phyloP scores from a whole-genome alignment of 1,140 invertebrate genomes.

The Pseudachorutes palmiensis region DNA sequence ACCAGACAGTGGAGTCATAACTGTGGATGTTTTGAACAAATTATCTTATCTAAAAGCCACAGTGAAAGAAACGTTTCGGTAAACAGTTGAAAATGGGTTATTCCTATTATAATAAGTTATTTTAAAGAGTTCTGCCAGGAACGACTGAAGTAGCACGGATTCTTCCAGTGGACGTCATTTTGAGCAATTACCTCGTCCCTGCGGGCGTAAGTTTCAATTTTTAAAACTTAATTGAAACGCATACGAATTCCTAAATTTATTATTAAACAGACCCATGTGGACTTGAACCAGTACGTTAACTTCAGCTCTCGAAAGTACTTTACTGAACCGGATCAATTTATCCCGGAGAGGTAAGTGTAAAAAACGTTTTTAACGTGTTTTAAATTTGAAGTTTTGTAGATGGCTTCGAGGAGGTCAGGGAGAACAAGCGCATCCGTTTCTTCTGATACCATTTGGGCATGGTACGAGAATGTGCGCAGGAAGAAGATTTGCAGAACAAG shows the following conservation, averaged over 20 bases:
- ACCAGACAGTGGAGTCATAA: constrained; percentile 40
- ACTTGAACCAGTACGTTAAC: constrained; percentile 47
- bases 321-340: constrained; percentile 44
- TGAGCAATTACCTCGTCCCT: constrained; percentile 50
- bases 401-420: constrained; percentile 36
- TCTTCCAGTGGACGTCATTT: constrained; percentile 44
- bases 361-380: too few species aligned
- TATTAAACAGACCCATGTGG: constrained; percentile 53
- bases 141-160: constrained; percentile 49
- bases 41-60: constrained; percentile 50
- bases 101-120: not conserved
- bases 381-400: constrained; percentile 46
- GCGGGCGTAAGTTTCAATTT: constrained; percentile 44
- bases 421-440: constrained; percentile 43
- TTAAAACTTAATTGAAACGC: constrained; percentile 2
- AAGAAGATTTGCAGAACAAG: constrained; percentile 47
- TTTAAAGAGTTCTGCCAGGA: constrained; percentile 46
- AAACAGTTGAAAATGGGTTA: not conserved
- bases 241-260: too few species aligned
- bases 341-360: too few species aligned
- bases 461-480: constrained; percentile 46
- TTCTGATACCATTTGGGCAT: constrained; percentile 52
- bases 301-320: constrained; percentile 45
- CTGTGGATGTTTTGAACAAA: constrained; percentile 42
- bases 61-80: constrained; percentile 54